These are phyloP conservation scores for Eutolmus rufibarbis DNA, from an alignment of 2,888 invertebrate species.

Conservation along the genomic window DNA sequence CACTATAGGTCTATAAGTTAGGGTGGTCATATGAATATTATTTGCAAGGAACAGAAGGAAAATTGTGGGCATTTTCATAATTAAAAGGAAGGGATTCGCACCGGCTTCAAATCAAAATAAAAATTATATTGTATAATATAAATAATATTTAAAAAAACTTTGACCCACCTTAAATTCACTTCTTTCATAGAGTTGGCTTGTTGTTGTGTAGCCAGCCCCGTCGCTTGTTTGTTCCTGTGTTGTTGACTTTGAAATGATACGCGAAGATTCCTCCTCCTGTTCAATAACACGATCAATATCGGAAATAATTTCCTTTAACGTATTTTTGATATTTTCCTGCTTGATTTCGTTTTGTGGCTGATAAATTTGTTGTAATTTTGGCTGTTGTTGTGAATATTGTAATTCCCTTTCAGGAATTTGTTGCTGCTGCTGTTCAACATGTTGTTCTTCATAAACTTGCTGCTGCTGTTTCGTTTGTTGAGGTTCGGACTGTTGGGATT, in stretches of 20 bases:
- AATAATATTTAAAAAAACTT: neutral
- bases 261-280: constrained; percentile 58
- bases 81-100: too few species aligned
- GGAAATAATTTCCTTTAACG: constrained; percentile 68
- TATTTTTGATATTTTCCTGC: constrained; percentile 67
- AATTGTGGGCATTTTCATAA: neutral
- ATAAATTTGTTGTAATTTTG: constrained; percentile 42
- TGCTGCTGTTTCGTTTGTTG: neutral
- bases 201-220: constrained; percentile 3
- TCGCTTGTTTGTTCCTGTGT: constrained; percentile 10
- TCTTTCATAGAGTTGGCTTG: neutral
- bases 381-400: neutral
- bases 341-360: constrained; percentile 59
- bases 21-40: neutral
- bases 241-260: neutral
- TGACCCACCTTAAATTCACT: constrained; percentile 25
- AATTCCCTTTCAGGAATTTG: neutral
- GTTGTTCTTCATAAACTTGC: neutral
- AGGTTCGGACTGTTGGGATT: neutral
- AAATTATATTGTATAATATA: neutral
- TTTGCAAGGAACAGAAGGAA: neutral
- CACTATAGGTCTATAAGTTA: neutral
- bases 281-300: constrained; percentile 69
- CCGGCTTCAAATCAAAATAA: neutral
- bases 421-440: neutral